Conservation (phyloP, 2,113 vertebrate genomes). For the Anoplopoma fimbria region DNA sequence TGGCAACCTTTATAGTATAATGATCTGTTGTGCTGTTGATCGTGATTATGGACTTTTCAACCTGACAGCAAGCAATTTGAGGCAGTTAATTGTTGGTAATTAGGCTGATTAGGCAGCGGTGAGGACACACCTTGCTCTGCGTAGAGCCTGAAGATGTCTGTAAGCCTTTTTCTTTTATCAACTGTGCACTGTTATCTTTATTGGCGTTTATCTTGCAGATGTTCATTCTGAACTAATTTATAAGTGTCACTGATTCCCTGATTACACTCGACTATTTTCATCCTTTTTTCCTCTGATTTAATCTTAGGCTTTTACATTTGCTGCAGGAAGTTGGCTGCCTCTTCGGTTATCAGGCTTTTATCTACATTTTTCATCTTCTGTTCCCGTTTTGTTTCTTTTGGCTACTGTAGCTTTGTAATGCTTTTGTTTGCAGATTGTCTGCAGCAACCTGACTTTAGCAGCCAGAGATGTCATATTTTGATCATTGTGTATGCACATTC, state of each 20-base stretch:
- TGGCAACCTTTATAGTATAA: conserved; percentile 48
- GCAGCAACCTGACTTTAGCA: conserved; percentile 22
- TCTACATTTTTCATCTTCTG: conserved; percentile 9
- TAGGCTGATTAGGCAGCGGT: conserved; percentile 66
- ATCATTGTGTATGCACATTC: conserved; percentile 24
- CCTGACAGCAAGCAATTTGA: conserved; percentile 67
- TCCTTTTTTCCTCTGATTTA: conserved; percentile 26
- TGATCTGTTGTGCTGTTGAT: conserved; percentile 65
- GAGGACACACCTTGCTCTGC: conserved; percentile 46
- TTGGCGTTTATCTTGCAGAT: conserved; percentile 42
- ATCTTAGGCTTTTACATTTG: conserved; percentile 23
- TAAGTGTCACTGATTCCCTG: conserved; percentile 51
- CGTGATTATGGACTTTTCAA: conserved; percentile 65
- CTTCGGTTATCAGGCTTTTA: conserved; percentile 19
- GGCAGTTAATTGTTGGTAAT: conserved; percentile 73
- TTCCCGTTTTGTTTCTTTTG: conserved; percentile 2
- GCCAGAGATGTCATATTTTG: conserved; percentile 32
- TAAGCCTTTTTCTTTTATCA: conserved; percentile 22
- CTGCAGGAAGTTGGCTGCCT: conserved; percentile 23
- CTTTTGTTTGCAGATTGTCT: conserved; percentile 50
- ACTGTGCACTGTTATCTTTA: conserved; percentile 24
- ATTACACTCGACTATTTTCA: conserved; percentile 35
- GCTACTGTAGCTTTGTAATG: background rate
- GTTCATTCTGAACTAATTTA: conserved; percentile 50
- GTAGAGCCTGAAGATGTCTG: conserved; percentile 23